Evolutionary conservation across 1,140 invertebrate species (phyloP).

Genomic region (Nebria ingens): DNA sequence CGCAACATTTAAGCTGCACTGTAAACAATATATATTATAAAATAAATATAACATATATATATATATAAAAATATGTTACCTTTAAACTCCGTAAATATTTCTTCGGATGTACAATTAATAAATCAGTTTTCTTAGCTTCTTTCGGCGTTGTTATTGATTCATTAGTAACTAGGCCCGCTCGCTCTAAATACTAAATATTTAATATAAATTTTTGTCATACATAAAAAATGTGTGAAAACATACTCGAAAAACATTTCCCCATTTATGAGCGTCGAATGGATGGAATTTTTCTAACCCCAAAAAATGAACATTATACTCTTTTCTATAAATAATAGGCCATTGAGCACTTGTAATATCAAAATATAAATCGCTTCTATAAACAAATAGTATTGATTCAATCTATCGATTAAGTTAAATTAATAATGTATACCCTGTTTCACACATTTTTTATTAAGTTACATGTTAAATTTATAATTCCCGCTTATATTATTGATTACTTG

Average conservation of each 20-base stretch:
- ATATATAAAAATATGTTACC: slow-evolving; percentile 29
- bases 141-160: slow-evolving; percentile 48
- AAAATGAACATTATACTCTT: slow-evolving; percentile 74
- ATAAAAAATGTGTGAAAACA: slow-evolving; percentile 13
- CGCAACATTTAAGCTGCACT: slow-evolving; percentile 71
- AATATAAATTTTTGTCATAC: slow-evolving; percentile 18
- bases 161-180: slow-evolving; percentile 40
- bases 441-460: neutral
- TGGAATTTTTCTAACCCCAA: slow-evolving; percentile 71
- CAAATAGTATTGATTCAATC: neutral
- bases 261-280: slow-evolving; percentile 83
- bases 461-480: slow-evolving; percentile 7
- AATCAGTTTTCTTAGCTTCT: slow-evolving; percentile 57
- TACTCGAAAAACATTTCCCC: slow-evolving; percentile 65
- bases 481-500: neutral
- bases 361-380: slow-evolving; percentile 24
- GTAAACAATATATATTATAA: slow-evolving; percentile 25
- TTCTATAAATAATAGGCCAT: slow-evolving; percentile 65
- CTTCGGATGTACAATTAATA: slow-evolving; percentile 59
- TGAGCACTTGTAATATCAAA: slow-evolving; percentile 31
- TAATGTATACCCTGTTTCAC: neutral
- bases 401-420: neutral
- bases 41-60: slow-evolving; percentile 16
- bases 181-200: slow-evolving; percentile 44
- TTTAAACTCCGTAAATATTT: slow-evolving; percentile 60